These are phyloP conservation scores for Siniperca obscura DNA, from an alignment of 2,797 vertebrate species.

Conservation along the genomic window DNA sequence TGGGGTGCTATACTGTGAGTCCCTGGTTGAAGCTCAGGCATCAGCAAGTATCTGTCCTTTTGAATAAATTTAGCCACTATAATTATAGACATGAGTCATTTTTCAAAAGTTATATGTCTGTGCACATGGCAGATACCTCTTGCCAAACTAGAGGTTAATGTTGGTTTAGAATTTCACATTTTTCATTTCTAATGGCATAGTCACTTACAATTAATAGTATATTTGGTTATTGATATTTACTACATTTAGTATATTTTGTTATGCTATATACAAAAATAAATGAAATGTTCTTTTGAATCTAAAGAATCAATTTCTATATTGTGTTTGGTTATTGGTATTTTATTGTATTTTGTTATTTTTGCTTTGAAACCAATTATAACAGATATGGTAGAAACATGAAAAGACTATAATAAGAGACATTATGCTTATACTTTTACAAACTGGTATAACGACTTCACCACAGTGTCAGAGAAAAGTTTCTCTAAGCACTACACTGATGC, in stretches of 20 bases:
- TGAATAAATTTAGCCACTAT: background rate
- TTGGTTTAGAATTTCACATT: background rate
- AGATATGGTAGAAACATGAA: background rate
- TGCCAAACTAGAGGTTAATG: too few relatives aligned
- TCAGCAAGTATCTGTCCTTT: background rate
- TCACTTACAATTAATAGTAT: background rate
- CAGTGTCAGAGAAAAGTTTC: constrained; percentile 2
- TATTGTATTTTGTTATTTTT: background rate
- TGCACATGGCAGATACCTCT: too few relatives aligned
- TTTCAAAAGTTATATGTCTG: background rate
- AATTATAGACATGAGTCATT: background rate
- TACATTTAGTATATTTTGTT: background rate
- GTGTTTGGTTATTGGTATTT: background rate
- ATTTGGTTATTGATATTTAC: background rate
- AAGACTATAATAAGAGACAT: background rate
- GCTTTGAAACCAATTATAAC: background rate
- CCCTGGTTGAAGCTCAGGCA: background rate
- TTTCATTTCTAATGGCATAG: background rate
- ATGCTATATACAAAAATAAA: background rate
- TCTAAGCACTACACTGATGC: background rate
- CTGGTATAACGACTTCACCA: constrained; percentile 8
- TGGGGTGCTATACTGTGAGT: background rate
- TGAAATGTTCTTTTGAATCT: background rate
- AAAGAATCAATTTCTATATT: background rate
- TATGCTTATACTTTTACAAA: background rate